Base-by-base conservation (phyloP, 2,113 vertebrate species). In the Parus major region DNA sequence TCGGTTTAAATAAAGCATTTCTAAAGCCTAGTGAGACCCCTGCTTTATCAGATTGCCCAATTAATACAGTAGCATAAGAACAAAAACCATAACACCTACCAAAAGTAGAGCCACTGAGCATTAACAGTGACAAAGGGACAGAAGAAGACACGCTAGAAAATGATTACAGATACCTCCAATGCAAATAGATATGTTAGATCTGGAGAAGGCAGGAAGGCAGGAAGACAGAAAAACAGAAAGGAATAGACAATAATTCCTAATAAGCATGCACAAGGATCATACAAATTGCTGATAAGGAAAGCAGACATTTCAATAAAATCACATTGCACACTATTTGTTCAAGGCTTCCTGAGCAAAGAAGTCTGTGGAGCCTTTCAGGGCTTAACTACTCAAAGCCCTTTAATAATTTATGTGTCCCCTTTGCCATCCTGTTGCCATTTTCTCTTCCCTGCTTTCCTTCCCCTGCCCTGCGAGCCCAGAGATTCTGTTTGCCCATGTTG, bases 401-500 rank as follows among this genome's bases (percentile, higher is more conserved):
- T 22, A 21, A 31, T 71, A 2, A 85, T 82, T 57, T 78, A 9
- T 10, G 6, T 52, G 19, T 49, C 10, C 13, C 20, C 9, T 82
- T 87, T 33, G 24, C 6, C 2, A 4, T 31, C 15, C 60, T 47
- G 15, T 10, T 70, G n/a, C 13, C 0, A 0, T 42, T 76, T 72
- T 12, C 18, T 80, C 29, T 57, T 66, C 46, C 23, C 9, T 60
- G 9, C 68, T 82, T 60, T 86, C 24, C 41, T 61, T 64, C 15
- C 12, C 17, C 33, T 1, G 1, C 15, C 33, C 60, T 79, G 52
- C 1, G 8, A 91, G 15, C 55, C 49, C 41, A 77, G 17, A 94
- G 22, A 36, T 82, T 66, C 76, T 64, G 21, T 79, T 60, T 89
- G 50, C 49, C 24, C 65, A 17, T 35, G 39, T 23, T 75, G 71